phyloP scores from a whole-genome alignment of 2,797 vertebrate species.

The Moxostoma hubbsi region DNA sequence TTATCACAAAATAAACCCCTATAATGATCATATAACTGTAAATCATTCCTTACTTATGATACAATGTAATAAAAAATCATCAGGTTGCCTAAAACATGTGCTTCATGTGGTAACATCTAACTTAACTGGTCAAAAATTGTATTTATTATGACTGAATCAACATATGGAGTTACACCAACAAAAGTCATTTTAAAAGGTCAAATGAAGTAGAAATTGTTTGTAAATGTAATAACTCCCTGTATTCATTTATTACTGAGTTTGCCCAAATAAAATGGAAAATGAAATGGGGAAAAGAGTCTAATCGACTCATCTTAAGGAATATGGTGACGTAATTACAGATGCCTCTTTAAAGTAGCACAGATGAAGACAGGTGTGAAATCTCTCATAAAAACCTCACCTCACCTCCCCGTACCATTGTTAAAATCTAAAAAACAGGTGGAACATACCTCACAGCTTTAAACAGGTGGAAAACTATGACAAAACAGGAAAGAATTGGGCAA shows the following conservation, averaged over 20 bases:
- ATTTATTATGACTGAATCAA: too few species aligned
- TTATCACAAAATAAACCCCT: too few species aligned
- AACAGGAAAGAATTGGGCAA: constrained; percentile 15
- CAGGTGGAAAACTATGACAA: constrained; percentile 27
- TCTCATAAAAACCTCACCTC: not conserved
- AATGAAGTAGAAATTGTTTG: not conserved
- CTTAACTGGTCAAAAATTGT: too few species aligned
- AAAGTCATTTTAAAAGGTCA: too few species aligned
- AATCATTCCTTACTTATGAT: too few species aligned
- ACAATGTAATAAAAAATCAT: too few species aligned
- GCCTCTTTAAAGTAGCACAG: not conserved
- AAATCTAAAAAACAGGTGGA: constrained; percentile 45
- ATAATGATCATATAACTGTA: too few species aligned
- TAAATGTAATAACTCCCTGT: too few species aligned
- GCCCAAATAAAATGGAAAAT: not conserved
- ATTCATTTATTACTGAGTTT: not conserved
- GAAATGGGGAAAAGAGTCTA: not conserved
- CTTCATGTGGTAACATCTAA: too few species aligned
- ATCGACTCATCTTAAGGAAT: not conserved
- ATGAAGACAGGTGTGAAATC: constrained; percentile 35
- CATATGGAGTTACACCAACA: too few species aligned
- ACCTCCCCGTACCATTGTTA: constrained; percentile 1
- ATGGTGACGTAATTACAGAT: constrained; percentile 20
- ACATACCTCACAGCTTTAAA: constrained; percentile 21
- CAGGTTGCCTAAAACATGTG: too few species aligned